Base-by-base conservation (phyloP, 2,113 vertebrate genomes). In the Tringa solitaria region DNA sequence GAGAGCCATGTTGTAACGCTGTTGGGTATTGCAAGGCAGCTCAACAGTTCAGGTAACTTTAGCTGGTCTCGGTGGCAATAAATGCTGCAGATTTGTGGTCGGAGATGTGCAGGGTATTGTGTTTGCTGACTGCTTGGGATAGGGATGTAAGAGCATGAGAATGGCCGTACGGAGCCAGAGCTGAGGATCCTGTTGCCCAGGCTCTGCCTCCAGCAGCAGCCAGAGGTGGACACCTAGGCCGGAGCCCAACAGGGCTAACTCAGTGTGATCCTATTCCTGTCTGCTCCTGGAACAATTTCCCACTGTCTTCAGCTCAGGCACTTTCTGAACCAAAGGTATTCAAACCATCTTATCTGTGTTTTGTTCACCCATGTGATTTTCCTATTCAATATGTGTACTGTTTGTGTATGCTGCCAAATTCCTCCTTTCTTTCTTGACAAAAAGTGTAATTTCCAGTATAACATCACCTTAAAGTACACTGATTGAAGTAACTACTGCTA, bases 351-450 rank as follows among this genome's bases (percentile, higher is more conserved):
- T 67, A 46, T 37, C 43, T 80, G 20, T 64, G 22, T 81, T 26
- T 89, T 81, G 32, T 78, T 68, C 87, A 82, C 53, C 45, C 61
- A 7, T 88, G 54, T 80, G 78, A 59, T 95, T 96, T 93, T 90
- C 28, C 41, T 24, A 51, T 91, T 95, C 46, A 79, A 35, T 93
- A 45, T 53, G n/a, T 81, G 32, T 18, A 28, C 7, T 90, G 8
- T 84, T 92, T 65, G 32, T 54, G 19, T 68, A 32, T 63, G 12
- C 51, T 92, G 72, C 64, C 60, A 86, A 68, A 67, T 90, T 37
- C 28, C 19, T 92, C 32, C 43, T 90, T 92, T 92, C 35, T 91
- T 74, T 95, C 67, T 63, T 94, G 67, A 77, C 87, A 95, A 64
- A 89, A 75, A 33, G 28, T 80, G 10, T 83, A 45, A 73, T 80